Evolutionary conservation across 2,113 vertebrate species (phyloP).

Genomic region (Collichthys lucidus): DNA sequence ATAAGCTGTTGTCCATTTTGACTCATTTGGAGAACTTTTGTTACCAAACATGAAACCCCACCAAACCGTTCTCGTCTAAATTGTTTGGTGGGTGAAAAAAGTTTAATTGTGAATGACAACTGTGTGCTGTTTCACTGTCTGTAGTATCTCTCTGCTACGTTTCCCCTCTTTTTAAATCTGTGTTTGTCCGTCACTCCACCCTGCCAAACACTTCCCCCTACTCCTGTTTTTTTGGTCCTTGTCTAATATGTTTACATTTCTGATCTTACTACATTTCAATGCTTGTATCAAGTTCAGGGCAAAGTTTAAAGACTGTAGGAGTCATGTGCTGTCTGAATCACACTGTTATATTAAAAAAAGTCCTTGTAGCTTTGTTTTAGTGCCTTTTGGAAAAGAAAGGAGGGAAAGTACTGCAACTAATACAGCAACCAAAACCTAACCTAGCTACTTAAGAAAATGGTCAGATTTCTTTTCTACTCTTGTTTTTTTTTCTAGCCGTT

Average conservation of each 20-base stretch:
- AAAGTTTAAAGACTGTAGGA: slow-evolving; percentile 40
- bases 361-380: slow-evolving; percentile 51
- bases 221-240: slow-evolving; percentile 26
- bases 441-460: slow-evolving; percentile 18
- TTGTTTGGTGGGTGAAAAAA: background rate
- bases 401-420: slow-evolving; percentile 56
- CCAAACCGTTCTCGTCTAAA: background rate
- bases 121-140: slow-evolving; percentile 13
- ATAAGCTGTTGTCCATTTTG: slow-evolving; percentile 16
- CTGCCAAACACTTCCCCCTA: slow-evolving; percentile 21
- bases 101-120: slow-evolving; percentile 32
- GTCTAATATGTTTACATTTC: slow-evolving; percentile 72
- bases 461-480: slow-evolving; percentile 44
- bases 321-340: slow-evolving; percentile 44
- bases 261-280: slow-evolving; percentile 52
- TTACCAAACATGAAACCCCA: slow-evolving; percentile 32
- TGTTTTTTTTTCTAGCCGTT: slow-evolving; percentile 37
- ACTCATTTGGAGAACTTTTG: slow-evolving; percentile 25
- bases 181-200: slow-evolving; percentile 46
- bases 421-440: slow-evolving; percentile 76
- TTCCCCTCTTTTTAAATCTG: slow-evolving; percentile 1
- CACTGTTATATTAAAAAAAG: slow-evolving; percentile 8
- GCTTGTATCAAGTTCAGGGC: slow-evolving; percentile 57
- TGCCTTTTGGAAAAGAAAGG: slow-evolving; percentile 69
- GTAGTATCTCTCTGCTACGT: slow-evolving; percentile 11